Evolutionary conservation across 2,888 invertebrate genomes (phyloP).

Genomic region (Zaprionus bogoriensis): DNA sequence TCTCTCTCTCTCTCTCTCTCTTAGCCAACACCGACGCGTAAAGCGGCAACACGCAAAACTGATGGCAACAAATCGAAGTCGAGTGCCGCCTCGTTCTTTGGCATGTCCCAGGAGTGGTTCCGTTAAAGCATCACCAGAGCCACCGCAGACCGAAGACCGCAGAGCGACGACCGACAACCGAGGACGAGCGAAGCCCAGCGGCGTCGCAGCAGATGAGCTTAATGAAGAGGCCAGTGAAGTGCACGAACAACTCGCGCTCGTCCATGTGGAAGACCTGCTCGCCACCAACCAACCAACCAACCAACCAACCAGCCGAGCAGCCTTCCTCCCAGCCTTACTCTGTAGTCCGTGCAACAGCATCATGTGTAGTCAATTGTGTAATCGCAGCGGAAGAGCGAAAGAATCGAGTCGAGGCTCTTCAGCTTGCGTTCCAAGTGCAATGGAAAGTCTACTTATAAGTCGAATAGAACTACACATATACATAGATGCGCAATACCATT

Average conservation of each 20-base stretch:
- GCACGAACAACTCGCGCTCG: slow-evolving; percentile 24
- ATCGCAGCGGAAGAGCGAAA: slow-evolving; percentile 5
- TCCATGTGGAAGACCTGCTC: slow-evolving; percentile 18
- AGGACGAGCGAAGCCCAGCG: background rate
- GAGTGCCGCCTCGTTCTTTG: slow-evolving; percentile 91
- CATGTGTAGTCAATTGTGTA: slow-evolving; percentile 35
- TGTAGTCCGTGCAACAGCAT: background rate
- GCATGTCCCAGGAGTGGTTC: slow-evolving; percentile 93
- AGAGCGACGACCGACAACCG: background rate
- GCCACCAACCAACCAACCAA: background rate
- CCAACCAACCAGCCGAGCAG: too few species aligned
- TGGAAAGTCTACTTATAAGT: background rate
- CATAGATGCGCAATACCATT: too few species aligned
- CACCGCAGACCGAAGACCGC: slow-evolving; percentile 3
- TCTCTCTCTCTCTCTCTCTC: slow-evolving; percentile 1
- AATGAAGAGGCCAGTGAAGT: slow-evolving; percentile 59
- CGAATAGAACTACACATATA: too few species aligned
- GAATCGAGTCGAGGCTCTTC: too few species aligned
- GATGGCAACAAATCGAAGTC: slow-evolving; percentile 84
- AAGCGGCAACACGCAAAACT: slow-evolving; percentile 57
- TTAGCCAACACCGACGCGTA: slow-evolving; percentile 65
- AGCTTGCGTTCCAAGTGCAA: background rate
- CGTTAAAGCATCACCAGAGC: slow-evolving; percentile 79
- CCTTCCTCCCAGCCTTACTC: background rate
- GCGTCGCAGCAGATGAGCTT: slow-evolving; percentile 32